A percentile compares a stretch with the other conserved stretches of the same genome.
These are phyloP conservation scores for Aphidius colemani DNA, from an alignment of 2,888 invertebrate species.

Conservation along the genomic window DNA sequence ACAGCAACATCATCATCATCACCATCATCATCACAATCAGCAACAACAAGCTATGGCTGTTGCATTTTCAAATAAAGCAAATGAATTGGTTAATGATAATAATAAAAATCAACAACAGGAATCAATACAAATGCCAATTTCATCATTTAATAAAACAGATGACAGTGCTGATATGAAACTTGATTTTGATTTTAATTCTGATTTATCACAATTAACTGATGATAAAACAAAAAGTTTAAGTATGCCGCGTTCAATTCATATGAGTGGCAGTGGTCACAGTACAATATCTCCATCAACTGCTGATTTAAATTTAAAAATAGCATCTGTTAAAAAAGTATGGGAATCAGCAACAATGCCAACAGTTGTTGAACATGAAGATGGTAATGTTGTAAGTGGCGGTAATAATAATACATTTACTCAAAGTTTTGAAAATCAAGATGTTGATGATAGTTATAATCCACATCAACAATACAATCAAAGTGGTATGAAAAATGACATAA, in stretches of 20 bases:
- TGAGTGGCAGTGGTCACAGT: constrained; percentile 67
- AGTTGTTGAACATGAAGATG: constrained; percentile 67
- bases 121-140: constrained; percentile 68
- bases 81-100: constrained; percentile 61
- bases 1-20: constrained; percentile 63
- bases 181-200: constrained; percentile 88
- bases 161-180: constrained; percentile 87
- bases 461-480: constrained; percentile 64
- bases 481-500: constrained; percentile 62
- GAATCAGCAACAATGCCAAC: constrained; percentile 73
- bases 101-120: constrained; percentile 45
- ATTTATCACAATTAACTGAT: constrained; percentile 75
- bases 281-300: constrained; percentile 82
- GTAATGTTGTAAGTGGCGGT: constrained; percentile 59
- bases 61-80: constrained; percentile 62
- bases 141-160: constrained; percentile 70
- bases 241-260: constrained; percentile 69
- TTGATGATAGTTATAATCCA: constrained; percentile 63
- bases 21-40: constrained; percentile 49
- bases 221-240: constrained; percentile 68
- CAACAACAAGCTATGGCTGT: constrained; percentile 57
- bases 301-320: constrained; percentile 91
- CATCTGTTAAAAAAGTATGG: constrained; percentile 89
- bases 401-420: constrained; percentile 56
- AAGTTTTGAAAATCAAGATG: constrained; percentile 60